Evolutionary conservation across 2,113 vertebrate species (phyloP).

Genomic region (Rhea americana): DNA sequence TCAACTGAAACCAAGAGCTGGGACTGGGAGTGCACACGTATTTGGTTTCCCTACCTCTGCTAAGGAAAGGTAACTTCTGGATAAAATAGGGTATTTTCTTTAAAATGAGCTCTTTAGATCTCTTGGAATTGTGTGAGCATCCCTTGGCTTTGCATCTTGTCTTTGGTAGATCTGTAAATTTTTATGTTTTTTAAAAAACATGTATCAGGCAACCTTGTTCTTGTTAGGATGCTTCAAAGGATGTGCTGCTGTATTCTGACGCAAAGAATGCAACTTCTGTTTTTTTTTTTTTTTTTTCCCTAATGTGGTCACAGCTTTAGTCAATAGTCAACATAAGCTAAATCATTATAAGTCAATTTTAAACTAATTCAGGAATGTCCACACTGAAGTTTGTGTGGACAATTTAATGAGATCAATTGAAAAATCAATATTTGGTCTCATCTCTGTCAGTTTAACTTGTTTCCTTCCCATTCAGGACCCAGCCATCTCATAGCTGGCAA

Average conservation of each 20-base stretch:
- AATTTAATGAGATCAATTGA: conserved; percentile 47
- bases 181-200: not conserved
- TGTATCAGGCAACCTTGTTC: not conserved
- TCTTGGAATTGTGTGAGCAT: not conserved
- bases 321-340: conserved; percentile 8
- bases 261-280: not conserved
- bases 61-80: not conserved
- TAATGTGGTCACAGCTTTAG: not conserved
- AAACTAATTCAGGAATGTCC: conserved; percentile 28
- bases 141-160: not conserved
- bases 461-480: not conserved
- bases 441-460: conserved; percentile 25
- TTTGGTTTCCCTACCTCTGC: not conserved
- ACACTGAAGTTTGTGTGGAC: conserved; percentile 15
- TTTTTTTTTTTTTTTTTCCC: not conserved
- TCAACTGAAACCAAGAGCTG: not conserved
- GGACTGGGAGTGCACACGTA: fast-evolving
- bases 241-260: not conserved
- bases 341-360: conserved; percentile 47
- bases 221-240: not conserved
- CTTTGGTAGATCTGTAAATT: not conserved
- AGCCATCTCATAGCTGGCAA: not conserved
- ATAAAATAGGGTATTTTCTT: not conserved
- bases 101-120: not conserved
- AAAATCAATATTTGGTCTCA: conserved; percentile 47